These are phyloP conservation scores for Melanostigma gelatinosum DNA, from an alignment of 2,113 vertebrate genomes.

Conservation along the genomic window DNA sequence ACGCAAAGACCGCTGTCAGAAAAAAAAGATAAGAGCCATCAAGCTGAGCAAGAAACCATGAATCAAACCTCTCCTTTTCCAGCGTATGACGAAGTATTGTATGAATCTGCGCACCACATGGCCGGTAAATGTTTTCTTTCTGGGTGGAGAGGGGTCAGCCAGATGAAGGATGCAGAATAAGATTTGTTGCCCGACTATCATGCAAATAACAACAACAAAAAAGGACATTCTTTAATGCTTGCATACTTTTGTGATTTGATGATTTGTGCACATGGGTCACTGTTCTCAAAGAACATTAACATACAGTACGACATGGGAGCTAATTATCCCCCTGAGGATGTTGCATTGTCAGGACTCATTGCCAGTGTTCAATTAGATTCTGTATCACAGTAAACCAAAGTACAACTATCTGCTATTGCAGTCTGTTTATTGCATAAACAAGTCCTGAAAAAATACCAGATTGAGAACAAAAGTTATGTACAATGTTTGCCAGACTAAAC, in stretches of 20 bases:
- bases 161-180: neutral
- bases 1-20: constrained; percentile 57
- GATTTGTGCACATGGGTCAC: constrained; percentile 25
- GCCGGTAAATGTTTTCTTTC: constrained; percentile 64
- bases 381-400: constrained; percentile 13
- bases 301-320: constrained; percentile 1
- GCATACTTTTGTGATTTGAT: constrained; percentile 2
- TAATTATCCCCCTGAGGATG: constrained; percentile 15
- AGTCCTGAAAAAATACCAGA: constrained; percentile 41
- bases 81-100: constrained; percentile 46
- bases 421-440: constrained; percentile 36
- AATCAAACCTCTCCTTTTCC: constrained; percentile 73
- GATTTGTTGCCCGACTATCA: constrained; percentile 32
- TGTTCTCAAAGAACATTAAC: constrained; percentile 27
- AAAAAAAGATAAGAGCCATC: constrained; percentile 75
- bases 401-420: constrained; percentile 10
- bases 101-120: constrained; percentile 78
- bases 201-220: constrained; percentile 23
- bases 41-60: constrained; percentile 62
- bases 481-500: constrained; percentile 27
- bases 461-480: constrained; percentile 39
- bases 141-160: constrained; percentile 10
- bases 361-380: constrained; percentile 16
- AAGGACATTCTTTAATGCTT: constrained; percentile 20
- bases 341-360: neutral